phyloP scores from a whole-genome alignment of 1,140 invertebrate species.

The Drosophila parabipectinata region DNA sequence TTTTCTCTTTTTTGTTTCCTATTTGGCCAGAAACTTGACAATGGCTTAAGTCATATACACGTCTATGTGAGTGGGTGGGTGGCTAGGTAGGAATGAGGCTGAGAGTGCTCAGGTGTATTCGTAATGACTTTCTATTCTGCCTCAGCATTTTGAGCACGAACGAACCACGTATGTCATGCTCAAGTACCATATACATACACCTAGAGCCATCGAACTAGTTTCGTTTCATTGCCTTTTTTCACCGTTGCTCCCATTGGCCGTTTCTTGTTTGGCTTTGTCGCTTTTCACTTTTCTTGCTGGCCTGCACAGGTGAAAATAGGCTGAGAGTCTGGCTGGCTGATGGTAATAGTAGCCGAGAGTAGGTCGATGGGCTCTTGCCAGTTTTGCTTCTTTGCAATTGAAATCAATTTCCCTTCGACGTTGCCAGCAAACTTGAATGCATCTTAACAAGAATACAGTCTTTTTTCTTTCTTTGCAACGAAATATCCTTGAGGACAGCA shows the following conservation, averaged over 20 bases:
- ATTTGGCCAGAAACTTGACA: slow-evolving; percentile 56
- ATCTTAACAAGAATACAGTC: slow-evolving; percentile 20
- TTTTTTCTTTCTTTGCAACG: background rate
- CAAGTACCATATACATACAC: slow-evolving; percentile 52
- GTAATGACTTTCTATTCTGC: slow-evolving; percentile 54
- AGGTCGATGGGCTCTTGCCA: slow-evolving; percentile 63
- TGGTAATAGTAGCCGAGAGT: slow-evolving; percentile 28
- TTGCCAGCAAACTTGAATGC: slow-evolving; percentile 36
- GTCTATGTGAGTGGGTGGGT: background rate
- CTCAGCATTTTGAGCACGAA: slow-evolving; percentile 60
- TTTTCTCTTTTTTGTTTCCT: slow-evolving; percentile 10
- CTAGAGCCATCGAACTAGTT: slow-evolving; percentile 62
- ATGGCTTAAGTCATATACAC: slow-evolving; percentile 47
- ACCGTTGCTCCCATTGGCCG: slow-evolving; percentile 2
- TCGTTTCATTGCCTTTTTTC: slow-evolving; percentile 37
- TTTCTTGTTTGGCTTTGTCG: slow-evolving; percentile 18
- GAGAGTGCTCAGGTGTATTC: slow-evolving; percentile 50
- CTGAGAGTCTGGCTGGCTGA: slow-evolving; percentile 13
- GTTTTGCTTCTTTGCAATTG: slow-evolving; percentile 59
- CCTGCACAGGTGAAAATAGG: slow-evolving; percentile 20
- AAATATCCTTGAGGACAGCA: background rate
- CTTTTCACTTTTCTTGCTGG: slow-evolving; percentile 58
- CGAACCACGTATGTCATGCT: slow-evolving; percentile 57
- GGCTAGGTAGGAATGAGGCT: background rate
- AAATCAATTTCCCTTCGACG: slow-evolving; percentile 43